Base-by-base conservation (phyloP, 2,888 invertebrate genomes). In the Perizoma affinitatum region DNA sequence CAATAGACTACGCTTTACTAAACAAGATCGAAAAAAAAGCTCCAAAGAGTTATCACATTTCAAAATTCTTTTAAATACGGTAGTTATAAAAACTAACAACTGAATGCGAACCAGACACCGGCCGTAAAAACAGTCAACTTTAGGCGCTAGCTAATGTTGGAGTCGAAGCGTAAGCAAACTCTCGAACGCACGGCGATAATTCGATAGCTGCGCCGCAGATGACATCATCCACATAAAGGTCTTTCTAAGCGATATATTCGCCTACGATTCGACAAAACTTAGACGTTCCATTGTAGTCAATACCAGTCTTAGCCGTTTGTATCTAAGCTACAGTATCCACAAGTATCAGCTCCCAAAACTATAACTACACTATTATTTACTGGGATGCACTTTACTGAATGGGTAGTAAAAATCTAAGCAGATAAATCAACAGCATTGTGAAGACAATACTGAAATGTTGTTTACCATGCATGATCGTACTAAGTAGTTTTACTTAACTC, bases 331-430 rank as follows among this genome's bases (percentile, higher is more conserved):
- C 69, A 54, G 41, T 60, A 67, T 51, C 51, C 58, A 63, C 52
- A 67, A 61, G 55, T 61, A 65, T 62, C 41, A 86, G 84, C 88
- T 88, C 88, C 90, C 83, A 82, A 83, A 79, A 72, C 87, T 88
- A 86, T 78, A 59, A 65, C 88, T 88, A 89, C 84, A 74, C 88
- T 84, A 74, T 86, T 88, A 89, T 80, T 83, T 83, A 90, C 90
- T 90, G 90, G 90, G 90, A 91, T 91, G 90, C 90, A 91, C 90
- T 89, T 81, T 83, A 84, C 82, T 83, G 79, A 79, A 79, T 82
- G 81, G 82, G 75, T 79, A 80, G 72, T 75, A 71, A 77, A 74
- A 76, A 72, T 75, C 76, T 78, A 80, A 76, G 76, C 80, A 79
- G 79, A 81, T 79, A 84, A 80, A 77, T 79, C 83, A 83, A 82